Base-by-base conservation (phyloP, 2,797 vertebrate species). In the Tiaroga cobitis region DNA sequence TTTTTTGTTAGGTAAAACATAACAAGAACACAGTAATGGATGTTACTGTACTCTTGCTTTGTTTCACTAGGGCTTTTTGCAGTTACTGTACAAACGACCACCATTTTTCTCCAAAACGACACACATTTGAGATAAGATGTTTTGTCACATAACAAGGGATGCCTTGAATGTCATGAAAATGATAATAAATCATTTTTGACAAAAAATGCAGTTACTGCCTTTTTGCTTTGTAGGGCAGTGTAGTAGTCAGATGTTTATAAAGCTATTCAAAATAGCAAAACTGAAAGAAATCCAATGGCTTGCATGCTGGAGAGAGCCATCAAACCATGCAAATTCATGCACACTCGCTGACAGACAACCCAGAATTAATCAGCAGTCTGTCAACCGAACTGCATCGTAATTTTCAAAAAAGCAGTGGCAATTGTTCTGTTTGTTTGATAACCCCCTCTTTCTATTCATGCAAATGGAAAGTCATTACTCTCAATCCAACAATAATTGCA, bases 401-500 rank as follows among this genome's bases (percentile, higher is more conserved):
- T 68, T 65, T 68, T 77, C 16, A 70, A 76, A 77, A 65, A 67
- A 84, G 63, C 73, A 19, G 32, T 26, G 82, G 70, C 49, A 9
- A 70, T 84, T 39, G 74, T 77, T 83, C 82, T 77, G 74, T 77
- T 68, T 84, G 82, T 84, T 78, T 84, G 82, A 69, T 70, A 84
- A 84, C 43, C 59, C 78, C 43, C 46, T 61, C 46, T 51, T 79
- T 34, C 46, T 19, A 54, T 82, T 80, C 77, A 84, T 79, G 85
- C 86, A 85, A 87, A 81, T 91, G 89, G 81, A 80, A 83, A 63
- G 75, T 88, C 87, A 76, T 90, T 88, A 85, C 37, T 81, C 83
- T 81, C 82, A 76, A 78, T 90, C 73, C 83, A 80, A 83, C 76
- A 84, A 89, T 89, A 92, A 90, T 85, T 83, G 89, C 90, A 89